A percentile compares a stretch with the other conserved stretches of the same genome.
phyloP scores from a whole-genome alignment of 2,797 vertebrate genomes.

The Yasuhikotakia modesta region DNA sequence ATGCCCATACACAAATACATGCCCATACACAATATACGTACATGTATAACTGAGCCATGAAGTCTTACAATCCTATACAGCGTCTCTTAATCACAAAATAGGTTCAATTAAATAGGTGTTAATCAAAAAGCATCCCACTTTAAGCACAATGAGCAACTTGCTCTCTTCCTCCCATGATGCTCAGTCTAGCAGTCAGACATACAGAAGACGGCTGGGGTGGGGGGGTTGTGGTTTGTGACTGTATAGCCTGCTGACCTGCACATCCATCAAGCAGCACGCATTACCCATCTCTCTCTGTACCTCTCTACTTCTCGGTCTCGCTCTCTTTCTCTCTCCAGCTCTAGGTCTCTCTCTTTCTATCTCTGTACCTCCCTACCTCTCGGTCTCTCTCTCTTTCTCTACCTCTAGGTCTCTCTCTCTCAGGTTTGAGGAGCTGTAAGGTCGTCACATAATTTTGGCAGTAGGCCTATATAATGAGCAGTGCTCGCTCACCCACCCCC shows the following conservation, averaged over 20 bases:
- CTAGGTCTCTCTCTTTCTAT: conserved; percentile 48
- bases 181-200: conserved; percentile 43
- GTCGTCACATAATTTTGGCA: conserved; percentile 78
- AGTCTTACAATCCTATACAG: not conserved
- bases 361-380: not conserved
- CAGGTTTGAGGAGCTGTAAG: conserved; percentile 65
- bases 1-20: no score
- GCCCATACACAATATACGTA: no score
- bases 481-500: conserved; percentile 75
- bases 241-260: conserved; percentile 68
- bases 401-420: conserved; percentile 47
- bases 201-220: conserved; percentile 46
- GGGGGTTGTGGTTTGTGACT: conserved; percentile 27
- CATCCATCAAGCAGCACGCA: conserved; percentile 70
- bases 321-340: no score
- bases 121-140: conserved; percentile 46
- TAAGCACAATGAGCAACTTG: conserved; percentile 46
- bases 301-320: no score
- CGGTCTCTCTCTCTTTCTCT: not conserved
- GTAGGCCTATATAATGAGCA: conserved; percentile 74
- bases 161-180: conserved; percentile 26
- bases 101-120: conserved; percentile 68
- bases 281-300: conserved; percentile 55
- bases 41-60: not conserved
- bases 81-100: conserved; percentile 57